Percentiles rank a stretch among this genome's conserved stretches.
These are phyloP conservation scores for Apis dorsata DNA, from an alignment of 1,140 invertebrate species.

Conservation along the genomic window DNA sequence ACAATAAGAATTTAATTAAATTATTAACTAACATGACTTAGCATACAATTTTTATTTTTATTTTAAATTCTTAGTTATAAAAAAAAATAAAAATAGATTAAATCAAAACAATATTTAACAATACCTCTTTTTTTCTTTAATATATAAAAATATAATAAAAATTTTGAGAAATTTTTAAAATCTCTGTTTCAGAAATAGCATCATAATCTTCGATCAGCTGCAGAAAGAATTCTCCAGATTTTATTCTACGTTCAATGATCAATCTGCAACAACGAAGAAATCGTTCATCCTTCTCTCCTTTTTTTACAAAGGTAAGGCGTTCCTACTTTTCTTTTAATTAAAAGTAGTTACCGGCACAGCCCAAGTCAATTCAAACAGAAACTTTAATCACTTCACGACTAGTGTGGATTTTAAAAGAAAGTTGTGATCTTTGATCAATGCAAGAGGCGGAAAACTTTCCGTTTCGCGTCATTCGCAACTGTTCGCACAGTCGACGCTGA, in stretches of 20 bases:
- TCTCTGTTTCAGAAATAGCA: not conserved
- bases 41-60: too few species aligned
- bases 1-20: too few species aligned
- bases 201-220: not conserved
- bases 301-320: not conserved
- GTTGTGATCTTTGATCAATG: conserved; percentile 19
- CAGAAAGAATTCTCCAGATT: too few species aligned
- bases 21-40: too few species aligned
- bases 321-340: conserved; percentile 33
- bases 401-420: conserved; percentile 1
- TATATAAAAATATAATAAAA: too few species aligned
- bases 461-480: conserved; percentile 7
- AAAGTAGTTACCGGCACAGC: conserved; percentile 14
- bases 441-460: not conserved
- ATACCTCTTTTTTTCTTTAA: too few species aligned
- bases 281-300: not conserved
- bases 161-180: too few species aligned
- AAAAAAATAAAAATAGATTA: too few species aligned
- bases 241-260: not conserved
- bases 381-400: conserved; percentile 31
- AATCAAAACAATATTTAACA: too few species aligned
- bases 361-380: conserved; percentile 35
- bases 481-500: not conserved
- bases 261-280: not conserved
- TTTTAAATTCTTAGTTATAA: too few species aligned